phyloP scores from a whole-genome alignment of 2,888 invertebrate genomes.

The Ischnura elegans region DNA sequence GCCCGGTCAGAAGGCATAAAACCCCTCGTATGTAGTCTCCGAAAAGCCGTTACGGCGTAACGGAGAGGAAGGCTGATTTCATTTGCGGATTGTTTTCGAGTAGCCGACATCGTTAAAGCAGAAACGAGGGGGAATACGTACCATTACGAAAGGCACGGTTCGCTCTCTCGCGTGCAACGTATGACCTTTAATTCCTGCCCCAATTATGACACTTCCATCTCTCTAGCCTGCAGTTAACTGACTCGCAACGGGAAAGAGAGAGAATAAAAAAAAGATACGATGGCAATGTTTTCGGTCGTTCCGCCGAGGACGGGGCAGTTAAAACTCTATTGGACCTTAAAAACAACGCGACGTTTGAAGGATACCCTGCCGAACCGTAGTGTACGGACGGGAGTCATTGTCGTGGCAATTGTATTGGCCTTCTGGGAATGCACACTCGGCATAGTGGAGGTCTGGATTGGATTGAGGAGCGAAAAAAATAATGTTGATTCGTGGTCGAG shows the following conservation, averaged over 20 bases:
- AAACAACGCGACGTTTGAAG: not conserved
- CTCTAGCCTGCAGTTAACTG: not conserved
- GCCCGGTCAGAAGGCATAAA: not conserved
- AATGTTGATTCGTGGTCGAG: too few relatives aligned
- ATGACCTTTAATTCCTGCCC: slow-evolving; percentile 8
- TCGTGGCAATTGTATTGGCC: not conserved
- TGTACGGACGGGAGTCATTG: not conserved
- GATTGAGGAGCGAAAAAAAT: too few relatives aligned
- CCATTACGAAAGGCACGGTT: not conserved
- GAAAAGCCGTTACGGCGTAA: not conserved
- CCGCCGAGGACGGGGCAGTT: not conserved
- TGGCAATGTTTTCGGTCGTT: not conserved
- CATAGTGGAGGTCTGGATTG: not conserved
- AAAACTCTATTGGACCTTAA: not conserved
- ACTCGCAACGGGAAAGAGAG: not conserved
- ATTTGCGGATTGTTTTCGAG: not conserved
- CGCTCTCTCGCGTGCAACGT: not conserved
- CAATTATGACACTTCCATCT: slow-evolving; percentile 15
- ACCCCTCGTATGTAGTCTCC: not conserved
- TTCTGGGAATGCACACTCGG: not conserved
- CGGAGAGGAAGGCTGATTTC: not conserved
- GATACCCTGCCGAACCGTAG: not conserved
- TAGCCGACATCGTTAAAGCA: not conserved
- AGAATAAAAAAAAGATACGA: not conserved
- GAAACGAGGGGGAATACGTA: not conserved